Conservation (phyloP, 2,888 invertebrate species). For the Lasioglossum pauxillum region DNA sequence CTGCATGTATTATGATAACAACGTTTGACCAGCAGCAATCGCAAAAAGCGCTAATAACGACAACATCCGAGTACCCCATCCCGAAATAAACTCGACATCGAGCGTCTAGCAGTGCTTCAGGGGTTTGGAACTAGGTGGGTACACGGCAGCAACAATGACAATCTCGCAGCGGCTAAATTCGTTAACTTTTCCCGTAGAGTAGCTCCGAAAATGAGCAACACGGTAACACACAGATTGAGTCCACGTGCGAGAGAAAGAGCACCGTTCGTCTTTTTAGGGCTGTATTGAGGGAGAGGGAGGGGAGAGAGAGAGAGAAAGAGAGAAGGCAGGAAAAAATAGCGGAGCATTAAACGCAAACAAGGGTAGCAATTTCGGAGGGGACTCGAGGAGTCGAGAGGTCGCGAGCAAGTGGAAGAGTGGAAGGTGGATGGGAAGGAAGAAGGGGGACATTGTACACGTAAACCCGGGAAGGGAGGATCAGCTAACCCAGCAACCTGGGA, state of each 20-base stretch:
- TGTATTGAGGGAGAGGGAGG: conserved; percentile 11
- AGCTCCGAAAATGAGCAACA: conserved; percentile 63
- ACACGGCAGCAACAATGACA: conserved; percentile 22
- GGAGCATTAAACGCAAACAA: conserved; percentile 82
- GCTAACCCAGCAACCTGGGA: conserved; percentile 51
- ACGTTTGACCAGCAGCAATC: not conserved
- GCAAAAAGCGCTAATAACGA: not conserved
- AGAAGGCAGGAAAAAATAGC: conserved; percentile 76
- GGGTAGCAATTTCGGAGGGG: conserved; percentile 81
- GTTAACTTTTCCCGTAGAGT: conserved; percentile 46
- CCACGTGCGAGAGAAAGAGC: not conserved
- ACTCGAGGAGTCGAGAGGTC: conserved; percentile 80
- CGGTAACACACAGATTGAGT: conserved; percentile 32
- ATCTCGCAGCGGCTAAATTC: conserved; percentile 46
- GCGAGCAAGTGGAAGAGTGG: conserved; percentile 66
- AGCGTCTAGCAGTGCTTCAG: not conserved
- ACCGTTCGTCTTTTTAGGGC: conserved; percentile 60
- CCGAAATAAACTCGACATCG: not conserved
- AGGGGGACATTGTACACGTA: conserved; percentile 52
- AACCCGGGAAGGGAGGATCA: conserved; percentile 54
- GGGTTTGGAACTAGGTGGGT: not conserved
- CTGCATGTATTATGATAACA: not conserved
- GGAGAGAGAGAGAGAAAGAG: not conserved
- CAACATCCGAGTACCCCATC: not conserved
- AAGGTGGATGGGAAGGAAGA: conserved; percentile 48